These are phyloP conservation scores for Gisinianus flammeolus DNA, from an alignment of 2,888 invertebrate genomes.

Conservation along the genomic window DNA sequence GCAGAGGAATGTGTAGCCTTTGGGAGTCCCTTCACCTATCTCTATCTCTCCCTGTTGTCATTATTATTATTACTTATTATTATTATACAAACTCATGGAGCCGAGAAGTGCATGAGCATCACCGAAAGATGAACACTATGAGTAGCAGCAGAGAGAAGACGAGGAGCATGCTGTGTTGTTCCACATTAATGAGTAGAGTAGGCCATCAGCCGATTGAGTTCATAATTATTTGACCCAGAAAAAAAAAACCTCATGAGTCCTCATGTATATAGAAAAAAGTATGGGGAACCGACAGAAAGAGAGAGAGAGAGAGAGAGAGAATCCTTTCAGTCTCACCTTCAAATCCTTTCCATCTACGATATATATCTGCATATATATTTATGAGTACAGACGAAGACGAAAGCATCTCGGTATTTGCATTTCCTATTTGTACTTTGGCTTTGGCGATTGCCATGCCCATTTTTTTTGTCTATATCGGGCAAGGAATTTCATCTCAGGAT, in stretches of 20 bases:
- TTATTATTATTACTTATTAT: too few relatives aligned
- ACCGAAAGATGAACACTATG: not conserved
- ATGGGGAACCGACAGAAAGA: not conserved
- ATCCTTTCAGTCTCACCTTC: not conserved
- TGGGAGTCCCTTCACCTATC: not conserved
- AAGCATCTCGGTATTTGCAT: too few relatives aligned
- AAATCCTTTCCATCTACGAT: not conserved
- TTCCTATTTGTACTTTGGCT: too few relatives aligned
- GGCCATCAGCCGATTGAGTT: constrained; percentile 42
- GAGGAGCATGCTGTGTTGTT: constrained; percentile 38
- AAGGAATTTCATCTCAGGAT: not conserved
- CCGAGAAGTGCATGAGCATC: not conserved
- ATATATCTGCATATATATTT: too few relatives aligned
- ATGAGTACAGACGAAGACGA: too few relatives aligned
- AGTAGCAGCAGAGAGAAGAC: too few relatives aligned
- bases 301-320: not conserved
- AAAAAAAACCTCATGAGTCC: constrained; percentile 2
- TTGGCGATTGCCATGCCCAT: too few relatives aligned
- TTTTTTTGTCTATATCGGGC: not conserved
- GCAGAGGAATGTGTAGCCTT: not conserved
- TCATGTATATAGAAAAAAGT: too few relatives aligned
- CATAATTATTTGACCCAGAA: constrained; percentile 48
- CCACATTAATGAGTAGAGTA: constrained; percentile 50
- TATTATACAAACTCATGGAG: constrained; percentile 17
- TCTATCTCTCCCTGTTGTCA: not conserved